These are phyloP conservation scores for Oreochromis spilurus DNA, from an alignment of 2,113 vertebrate genomes.

Conservation along the genomic window DNA sequence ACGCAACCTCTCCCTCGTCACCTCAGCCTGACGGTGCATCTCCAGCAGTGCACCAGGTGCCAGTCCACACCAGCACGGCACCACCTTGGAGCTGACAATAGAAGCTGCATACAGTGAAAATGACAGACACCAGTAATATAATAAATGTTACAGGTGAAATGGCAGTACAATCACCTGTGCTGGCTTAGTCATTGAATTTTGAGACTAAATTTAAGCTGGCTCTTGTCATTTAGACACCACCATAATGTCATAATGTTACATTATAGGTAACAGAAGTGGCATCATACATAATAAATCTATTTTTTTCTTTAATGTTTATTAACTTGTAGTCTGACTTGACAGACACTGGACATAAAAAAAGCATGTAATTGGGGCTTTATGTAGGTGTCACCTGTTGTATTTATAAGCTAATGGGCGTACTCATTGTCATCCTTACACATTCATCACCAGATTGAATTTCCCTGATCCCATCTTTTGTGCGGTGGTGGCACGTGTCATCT, in stretches of 20 bases:
- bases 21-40: neutral
- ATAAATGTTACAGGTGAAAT: neutral
- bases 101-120: neutral
- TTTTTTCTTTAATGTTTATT: neutral
- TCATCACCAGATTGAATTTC: conserved; percentile 55
- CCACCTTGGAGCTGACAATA: neutral
- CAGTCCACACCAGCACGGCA: neutral
- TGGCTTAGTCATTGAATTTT: neutral
- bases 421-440: conserved; percentile 59
- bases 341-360: conserved; percentile 38
- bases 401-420: conserved; percentile 63
- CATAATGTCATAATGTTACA: neutral
- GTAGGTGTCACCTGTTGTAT: conserved; percentile 67
- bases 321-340: conserved; percentile 25
- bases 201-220: neutral
- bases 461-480: conserved; percentile 30
- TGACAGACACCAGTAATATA: neutral
- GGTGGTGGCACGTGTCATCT: conserved; percentile 50
- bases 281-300: conserved; percentile 19
- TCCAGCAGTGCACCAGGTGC: conserved; percentile 6
- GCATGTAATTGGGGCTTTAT: conserved; percentile 64
- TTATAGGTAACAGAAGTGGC: neutral
- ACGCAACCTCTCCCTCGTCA: conserved; percentile 22
- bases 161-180: neutral
- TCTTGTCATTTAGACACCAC: neutral